phyloP scores from a whole-genome alignment of 2,888 invertebrate species.

The Meghimatium bilineatum region DNA sequence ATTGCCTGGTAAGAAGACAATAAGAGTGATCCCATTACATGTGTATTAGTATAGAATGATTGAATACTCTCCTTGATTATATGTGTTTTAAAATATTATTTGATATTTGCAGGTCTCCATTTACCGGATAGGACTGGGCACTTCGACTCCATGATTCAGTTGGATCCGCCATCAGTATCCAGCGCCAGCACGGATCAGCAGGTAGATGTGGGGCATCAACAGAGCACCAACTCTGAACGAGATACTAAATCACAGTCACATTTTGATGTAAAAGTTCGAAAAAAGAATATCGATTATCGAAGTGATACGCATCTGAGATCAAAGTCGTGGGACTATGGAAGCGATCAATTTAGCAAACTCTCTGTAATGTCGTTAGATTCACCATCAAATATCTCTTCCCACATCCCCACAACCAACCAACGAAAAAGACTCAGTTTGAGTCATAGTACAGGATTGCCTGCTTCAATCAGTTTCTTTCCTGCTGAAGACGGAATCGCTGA shows the following conservation, averaged over 20 bases:
- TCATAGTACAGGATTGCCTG: neutral
- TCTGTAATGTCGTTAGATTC: neutral
- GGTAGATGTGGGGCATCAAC: too few relatives aligned
- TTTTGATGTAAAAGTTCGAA: neutral
- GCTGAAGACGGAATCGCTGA: neutral
- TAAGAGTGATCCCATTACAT: too few relatives aligned
- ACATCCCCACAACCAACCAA: neutral
- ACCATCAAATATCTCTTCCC: neutral
- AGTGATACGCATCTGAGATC: neutral
- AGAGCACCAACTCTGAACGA: neutral
- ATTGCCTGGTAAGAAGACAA: too few relatives aligned
- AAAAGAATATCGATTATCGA: neutral
- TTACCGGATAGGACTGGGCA: neutral
- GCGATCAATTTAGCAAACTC: neutral
- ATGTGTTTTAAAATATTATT: neutral
- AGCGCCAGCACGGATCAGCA: neutral
- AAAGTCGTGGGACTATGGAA: neutral
- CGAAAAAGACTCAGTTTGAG: neutral
- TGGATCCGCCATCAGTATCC: neutral
- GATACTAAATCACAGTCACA: neutral
- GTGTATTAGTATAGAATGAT: too few relatives aligned
- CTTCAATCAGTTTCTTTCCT: neutral
- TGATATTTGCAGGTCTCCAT: neutral
- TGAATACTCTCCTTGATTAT: too few relatives aligned
- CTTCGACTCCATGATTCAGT: slow-evolving; percentile 5